phyloP scores from a whole-genome alignment of 2,797 vertebrate genomes.

The Morus bassanus region DNA sequence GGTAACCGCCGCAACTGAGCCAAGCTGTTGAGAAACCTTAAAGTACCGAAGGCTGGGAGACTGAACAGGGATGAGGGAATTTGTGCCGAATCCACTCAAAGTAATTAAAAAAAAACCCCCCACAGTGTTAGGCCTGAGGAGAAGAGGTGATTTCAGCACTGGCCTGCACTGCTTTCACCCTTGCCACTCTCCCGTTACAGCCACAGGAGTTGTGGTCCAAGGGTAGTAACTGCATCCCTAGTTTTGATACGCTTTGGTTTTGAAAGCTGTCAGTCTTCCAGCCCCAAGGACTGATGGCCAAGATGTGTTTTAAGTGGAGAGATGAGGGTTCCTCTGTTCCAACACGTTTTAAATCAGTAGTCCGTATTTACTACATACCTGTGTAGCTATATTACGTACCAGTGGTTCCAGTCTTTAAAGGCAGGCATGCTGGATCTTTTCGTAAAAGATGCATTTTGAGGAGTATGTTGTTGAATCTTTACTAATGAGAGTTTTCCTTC shows the following conservation, averaged over 20 bases:
- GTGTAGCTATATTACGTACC: neutral
- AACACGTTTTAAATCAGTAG: neutral
- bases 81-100: neutral
- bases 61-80: neutral
- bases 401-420: neutral
- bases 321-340: neutral
- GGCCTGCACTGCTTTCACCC: neutral
- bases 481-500: neutral
- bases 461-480: neutral
- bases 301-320: neutral
- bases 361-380: neutral
- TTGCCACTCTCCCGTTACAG: neutral
- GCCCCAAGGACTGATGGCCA: neutral
- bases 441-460: neutral
- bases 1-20: neutral
- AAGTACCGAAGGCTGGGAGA: neutral
- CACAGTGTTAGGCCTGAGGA: neutral
- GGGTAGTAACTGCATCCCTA: neutral
- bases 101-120: rapidly evolving
- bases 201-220: neutral
- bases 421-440: neutral
- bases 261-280: neutral
- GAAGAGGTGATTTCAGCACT: neutral
- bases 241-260: rapidly evolving
- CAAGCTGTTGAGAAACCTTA: neutral